These are phyloP conservation scores for Desmodus rotundus DNA, from an alignment of 2,113 vertebrate genomes.

Conservation along the genomic window DNA sequence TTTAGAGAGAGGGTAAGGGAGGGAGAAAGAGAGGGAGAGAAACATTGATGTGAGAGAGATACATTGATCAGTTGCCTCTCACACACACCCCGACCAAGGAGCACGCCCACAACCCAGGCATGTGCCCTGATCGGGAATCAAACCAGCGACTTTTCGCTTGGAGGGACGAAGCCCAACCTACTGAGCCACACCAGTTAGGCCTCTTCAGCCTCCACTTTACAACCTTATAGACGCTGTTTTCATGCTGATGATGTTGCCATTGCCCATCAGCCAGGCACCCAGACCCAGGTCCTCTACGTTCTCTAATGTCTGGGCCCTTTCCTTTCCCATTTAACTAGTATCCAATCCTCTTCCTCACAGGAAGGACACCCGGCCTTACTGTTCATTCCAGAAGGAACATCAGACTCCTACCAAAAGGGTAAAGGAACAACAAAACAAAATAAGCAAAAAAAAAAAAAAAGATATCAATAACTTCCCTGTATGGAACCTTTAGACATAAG, in stretches of 20 bases:
- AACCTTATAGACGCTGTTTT: not conserved
- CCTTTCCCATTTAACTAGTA: not conserved
- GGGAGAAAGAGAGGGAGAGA: too few species aligned
- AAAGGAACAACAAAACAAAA: not conserved
- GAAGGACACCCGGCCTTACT: not conserved
- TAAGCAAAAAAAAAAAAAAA: not conserved
- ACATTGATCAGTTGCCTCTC: not conserved
- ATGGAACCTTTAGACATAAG: not conserved
- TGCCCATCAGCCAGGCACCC: not conserved
- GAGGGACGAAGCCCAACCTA: too few species aligned
- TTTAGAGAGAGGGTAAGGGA: too few species aligned
- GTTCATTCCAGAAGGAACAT: not conserved
- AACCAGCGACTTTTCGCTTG: too few species aligned
- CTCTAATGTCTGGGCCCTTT: not conserved
- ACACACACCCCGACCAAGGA: too few species aligned
- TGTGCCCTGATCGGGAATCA: too few species aligned
- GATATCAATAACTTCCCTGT: not conserved
- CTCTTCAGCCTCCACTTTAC: not conserved
- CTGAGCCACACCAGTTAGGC: too few species aligned
- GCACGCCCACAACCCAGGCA: too few species aligned
- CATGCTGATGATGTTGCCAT: fast-evolving
- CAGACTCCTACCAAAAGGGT: not conserved
- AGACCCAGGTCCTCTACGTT: not conserved
- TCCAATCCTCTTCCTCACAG: not conserved
- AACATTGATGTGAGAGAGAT: not conserved